Evolutionary conservation across 2,888 invertebrate species (phyloP), one percentile per base, ranked within the genome.

Genomic region (Lycaena phlaeas): DNA sequence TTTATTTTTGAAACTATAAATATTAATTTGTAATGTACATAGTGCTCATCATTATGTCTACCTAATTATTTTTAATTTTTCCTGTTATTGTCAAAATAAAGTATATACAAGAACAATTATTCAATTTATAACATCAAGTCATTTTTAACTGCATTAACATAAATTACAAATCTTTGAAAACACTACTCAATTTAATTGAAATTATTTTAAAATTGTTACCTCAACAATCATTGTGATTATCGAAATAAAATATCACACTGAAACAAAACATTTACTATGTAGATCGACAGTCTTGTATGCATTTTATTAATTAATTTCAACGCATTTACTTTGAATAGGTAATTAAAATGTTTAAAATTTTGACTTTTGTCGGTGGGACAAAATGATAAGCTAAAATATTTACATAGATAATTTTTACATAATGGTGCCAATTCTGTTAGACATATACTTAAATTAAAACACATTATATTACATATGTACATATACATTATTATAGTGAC

Each of bases 281-380:
- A 30, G 10, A 22, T 34, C 12, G 15, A 15, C 15, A 34, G 34
- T 18, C 25, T 22, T 22, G 25, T 39, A 31, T 25, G 7, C 9
- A 31, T 39, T 30, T 27, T 38, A 39, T 39, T 22, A 34, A 34
- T 22, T 12, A 34, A 34, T 34, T 22, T 18, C 34, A 34, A 18
- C 34, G 22, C 22, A 34, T 34, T 22, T 22, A 34, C 34, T 56
- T 54, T n/a, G n/a, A n/a, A n/a, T n/a, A n/a, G n/a, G n/a, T n/a
- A 53, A 60, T 54, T 54, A 53, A 53, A 52, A 53, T 47, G 45
- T 42, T 45, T 51, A 45, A 45, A 41, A 44, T 42, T 48, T 48
- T 63, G 56, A 61, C 52, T 52, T 54, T n/a, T 61, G 63, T 66
- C 61, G 75, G 77, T 75, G 77, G 75, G 74, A 75, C 73, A 68